Base-by-base conservation (phyloP, 2,113 vertebrate genomes). In the Sturnira hondurensis region DNA sequence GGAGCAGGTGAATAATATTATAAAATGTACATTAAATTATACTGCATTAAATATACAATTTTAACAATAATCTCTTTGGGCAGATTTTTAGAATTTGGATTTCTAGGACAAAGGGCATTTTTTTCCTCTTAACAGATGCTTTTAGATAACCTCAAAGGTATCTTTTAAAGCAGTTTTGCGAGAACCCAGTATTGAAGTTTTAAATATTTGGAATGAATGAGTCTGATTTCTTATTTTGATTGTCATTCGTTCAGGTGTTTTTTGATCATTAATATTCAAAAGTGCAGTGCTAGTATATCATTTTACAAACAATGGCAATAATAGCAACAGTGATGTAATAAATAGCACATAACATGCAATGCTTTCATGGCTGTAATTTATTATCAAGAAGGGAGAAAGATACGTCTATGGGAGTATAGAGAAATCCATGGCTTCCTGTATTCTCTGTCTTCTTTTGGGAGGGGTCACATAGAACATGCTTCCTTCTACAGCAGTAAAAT, bases 1-100 rank as follows among this genome's bases (percentile, higher is more conserved):
- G 16, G 20, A 94, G 20, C 15, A 76, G 33, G 54, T 78, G 10
- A 89, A 73, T 12, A 82, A 63, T 91, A 41, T 80, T 84, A 58
- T 61, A 78, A 93, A 93, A 54, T 89, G 50, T 22, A 52, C 71
- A 80, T 88, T 84, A 95, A 93, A 43, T 92, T 70, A 77, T 86
- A 17, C 41, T 74, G 14, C 7, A 14, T 89, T 91, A 20, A 84
- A 88, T 50, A 85, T 74, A 43, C 10, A 47, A 41, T 73, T 94
- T 88, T 86, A 19, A 89, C 52, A 91, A 81, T 89, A 65, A 45
- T 38, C 36, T 91, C 33, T 95, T 84, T 76, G 43, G 67, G 68
- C 26, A 86, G 15, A 19, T 89, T 86, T 94, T 84, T 89, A 82
- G 36, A 38, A 70, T 94, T 93, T 85, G 56, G 36, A 80, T 88